Conservation (phyloP, 2,113 vertebrate genomes). For the Nestor notabilis region DNA sequence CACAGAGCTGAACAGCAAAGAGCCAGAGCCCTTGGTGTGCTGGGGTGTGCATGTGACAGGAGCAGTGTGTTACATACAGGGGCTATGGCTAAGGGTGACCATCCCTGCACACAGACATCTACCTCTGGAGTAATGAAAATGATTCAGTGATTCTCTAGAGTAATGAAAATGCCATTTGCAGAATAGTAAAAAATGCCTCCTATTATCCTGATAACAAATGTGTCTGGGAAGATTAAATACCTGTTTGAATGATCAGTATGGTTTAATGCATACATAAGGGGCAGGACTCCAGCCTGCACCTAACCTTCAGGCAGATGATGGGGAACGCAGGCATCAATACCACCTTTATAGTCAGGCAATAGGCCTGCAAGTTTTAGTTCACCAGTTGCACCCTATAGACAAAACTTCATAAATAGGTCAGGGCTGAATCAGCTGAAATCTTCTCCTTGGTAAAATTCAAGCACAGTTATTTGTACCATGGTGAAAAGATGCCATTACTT, state of each 20-base stretch:
- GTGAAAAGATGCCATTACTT: neutral
- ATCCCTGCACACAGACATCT: neutral
- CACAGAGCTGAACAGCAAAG: rapidly evolving
- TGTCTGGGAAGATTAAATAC: neutral
- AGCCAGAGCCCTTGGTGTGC: neutral
- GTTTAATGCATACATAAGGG: neutral
- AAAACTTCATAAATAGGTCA: neutral
- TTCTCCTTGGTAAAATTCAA: neutral
- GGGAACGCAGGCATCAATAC: neutral
- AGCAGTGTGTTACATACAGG: rapidly evolving
- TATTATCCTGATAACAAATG: neutral
- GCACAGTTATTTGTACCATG: neutral
- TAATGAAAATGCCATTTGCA: neutral
- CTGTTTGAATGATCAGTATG: neutral
- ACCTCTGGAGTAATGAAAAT: neutral
- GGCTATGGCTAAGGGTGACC: neutral
- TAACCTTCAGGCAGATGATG: neutral
- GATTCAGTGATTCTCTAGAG: neutral
- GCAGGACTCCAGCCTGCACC: neutral
- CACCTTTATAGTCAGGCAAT: neutral
- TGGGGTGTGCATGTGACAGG: rapidly evolving
- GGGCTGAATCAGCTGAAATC: neutral
- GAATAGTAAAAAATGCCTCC: neutral
- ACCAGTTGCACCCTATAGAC: neutral
- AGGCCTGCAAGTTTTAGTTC: neutral